phyloP scores from a whole-genome alignment of 2,113 vertebrate genomes.

The Microcebus griseorufus region DNA sequence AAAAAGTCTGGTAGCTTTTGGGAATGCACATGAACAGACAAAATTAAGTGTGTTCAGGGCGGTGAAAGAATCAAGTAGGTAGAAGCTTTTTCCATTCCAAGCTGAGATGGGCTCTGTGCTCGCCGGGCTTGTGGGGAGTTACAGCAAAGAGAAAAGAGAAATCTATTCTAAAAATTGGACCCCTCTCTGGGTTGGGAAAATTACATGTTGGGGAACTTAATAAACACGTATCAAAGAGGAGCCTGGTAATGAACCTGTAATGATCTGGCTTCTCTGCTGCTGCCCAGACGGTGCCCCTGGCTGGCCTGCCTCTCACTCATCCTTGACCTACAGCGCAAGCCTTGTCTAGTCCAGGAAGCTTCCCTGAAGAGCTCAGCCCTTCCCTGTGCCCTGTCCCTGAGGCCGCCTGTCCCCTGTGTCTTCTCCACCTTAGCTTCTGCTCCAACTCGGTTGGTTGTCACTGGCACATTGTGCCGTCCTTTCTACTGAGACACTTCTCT shows the following conservation, averaged over 20 bases:
- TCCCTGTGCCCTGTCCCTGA: rapidly evolving
- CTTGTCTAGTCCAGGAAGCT: not conserved
- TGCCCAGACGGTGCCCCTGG: rapidly evolving
- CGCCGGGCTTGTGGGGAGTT: rapidly evolving
- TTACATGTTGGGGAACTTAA: rapidly evolving
- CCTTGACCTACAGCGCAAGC: not conserved
- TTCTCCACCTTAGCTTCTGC: not conserved
- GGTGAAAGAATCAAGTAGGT: rapidly evolving
- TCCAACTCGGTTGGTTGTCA: rapidly evolving
- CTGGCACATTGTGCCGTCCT: not conserved
- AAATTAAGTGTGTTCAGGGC: rapidly evolving
- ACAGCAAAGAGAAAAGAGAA: not conserved
- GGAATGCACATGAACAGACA: rapidly evolving
- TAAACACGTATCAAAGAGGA: not conserved
- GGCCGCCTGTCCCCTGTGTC: not conserved
- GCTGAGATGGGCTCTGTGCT: not conserved
- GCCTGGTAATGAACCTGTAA: rapidly evolving
- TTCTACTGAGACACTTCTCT: not conserved
- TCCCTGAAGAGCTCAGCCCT: not conserved
- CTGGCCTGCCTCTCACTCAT: no score
- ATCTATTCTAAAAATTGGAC: rapidly evolving
- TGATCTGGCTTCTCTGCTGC: not conserved
- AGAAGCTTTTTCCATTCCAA: not conserved
- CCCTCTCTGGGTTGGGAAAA: no score
- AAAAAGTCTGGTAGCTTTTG: not conserved